Evolutionary conservation across 2,797 vertebrate genomes (phyloP).

Genomic region (Phalloptychus januarius): DNA sequence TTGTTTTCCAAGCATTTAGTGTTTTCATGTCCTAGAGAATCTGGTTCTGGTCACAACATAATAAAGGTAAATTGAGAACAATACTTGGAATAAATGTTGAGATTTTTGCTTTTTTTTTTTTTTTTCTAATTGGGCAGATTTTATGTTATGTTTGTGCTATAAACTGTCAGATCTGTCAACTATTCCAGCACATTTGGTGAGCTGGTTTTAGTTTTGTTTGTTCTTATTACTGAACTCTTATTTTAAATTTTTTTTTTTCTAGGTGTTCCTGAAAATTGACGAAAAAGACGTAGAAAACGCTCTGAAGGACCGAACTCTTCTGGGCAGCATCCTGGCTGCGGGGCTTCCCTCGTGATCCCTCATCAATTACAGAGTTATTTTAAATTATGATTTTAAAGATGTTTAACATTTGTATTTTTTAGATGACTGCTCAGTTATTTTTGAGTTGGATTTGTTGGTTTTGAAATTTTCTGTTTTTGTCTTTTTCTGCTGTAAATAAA

Average conservation of each 20-base stretch:
- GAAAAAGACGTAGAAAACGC: conserved; percentile 88
- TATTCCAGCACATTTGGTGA: no score
- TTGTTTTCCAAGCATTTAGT: no score
- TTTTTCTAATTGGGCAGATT: no score
- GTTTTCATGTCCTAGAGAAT: no score
- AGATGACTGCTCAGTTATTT: not conserved
- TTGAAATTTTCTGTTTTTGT: conserved; percentile 10
- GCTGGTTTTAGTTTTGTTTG: no score
- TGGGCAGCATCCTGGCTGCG: conserved; percentile 88
- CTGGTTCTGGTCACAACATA: no score
- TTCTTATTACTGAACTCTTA: not conserved
- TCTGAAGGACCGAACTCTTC: conserved; percentile 86
- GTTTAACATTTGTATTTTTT: not conserved
- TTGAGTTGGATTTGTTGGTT: conserved; percentile 4
- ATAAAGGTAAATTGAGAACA: no score
- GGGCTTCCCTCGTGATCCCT: conserved; percentile 76
- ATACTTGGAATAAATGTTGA: no score
- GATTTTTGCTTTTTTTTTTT: no score
- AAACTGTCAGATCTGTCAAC: no score
- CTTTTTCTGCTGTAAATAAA: conserved; percentile 66
- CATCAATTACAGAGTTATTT: not conserved
- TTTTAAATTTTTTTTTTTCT: no score
- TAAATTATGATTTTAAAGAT: not conserved
- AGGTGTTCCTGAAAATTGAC: conserved; percentile 93
- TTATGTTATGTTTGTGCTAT: no score